phyloP scores from a whole-genome alignment of 2,797 vertebrate species.

The Neopelma chrysocephalum region DNA sequence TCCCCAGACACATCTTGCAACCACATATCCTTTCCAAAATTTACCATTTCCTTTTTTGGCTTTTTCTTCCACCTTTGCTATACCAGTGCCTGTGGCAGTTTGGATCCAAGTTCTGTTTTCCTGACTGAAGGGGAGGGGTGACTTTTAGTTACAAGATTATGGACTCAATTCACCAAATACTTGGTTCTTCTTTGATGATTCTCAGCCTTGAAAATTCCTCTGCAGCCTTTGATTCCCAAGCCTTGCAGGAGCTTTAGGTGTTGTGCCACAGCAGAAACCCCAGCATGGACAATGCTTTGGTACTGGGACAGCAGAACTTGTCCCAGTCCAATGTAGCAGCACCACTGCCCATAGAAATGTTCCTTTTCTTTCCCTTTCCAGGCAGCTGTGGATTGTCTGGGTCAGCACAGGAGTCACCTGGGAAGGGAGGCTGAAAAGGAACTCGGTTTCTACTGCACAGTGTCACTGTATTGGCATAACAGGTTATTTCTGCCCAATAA shows the following conservation, averaged over 20 bases:
- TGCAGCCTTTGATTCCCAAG: neutral
- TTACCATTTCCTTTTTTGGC: too few species aligned
- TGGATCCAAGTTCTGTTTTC: neutral
- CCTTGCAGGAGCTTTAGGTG: neutral
- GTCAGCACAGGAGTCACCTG: rapidly evolving
- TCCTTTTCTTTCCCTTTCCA: neutral
- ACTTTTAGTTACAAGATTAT: neutral
- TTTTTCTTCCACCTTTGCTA: neutral
- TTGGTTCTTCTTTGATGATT: neutral
- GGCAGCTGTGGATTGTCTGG: neutral
- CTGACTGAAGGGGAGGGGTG: neutral
- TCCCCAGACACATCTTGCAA: neutral
- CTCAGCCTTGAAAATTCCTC: neutral
- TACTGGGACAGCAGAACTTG: neutral
- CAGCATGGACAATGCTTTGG: neutral
- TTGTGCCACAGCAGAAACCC: neutral
- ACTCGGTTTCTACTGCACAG: rapidly evolving
- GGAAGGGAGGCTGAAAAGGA: neutral
- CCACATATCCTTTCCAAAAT: neutral
- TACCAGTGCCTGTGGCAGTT: neutral
- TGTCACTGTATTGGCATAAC: neutral
- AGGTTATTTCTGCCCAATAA: neutral
- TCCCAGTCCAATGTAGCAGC: neutral
- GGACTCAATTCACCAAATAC: neutral
- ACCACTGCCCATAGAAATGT: neutral